A percentile compares a stretch with the other conserved stretches of the same genome.
These are phyloP conservation scores for Melanaphis sacchari DNA, from an alignment of 1,140 invertebrate genomes.

Conservation along the genomic window DNA sequence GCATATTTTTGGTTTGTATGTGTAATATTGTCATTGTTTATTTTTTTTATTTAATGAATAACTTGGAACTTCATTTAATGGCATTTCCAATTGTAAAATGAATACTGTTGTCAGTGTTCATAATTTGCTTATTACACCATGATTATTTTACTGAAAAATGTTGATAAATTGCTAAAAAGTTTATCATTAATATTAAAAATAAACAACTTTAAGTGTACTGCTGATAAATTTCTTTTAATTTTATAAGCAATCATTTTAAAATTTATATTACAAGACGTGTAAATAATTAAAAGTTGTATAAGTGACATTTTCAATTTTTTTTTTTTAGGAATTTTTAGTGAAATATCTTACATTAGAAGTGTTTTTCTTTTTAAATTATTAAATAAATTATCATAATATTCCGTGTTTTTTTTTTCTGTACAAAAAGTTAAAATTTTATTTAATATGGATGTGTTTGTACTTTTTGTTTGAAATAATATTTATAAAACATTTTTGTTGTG, in stretches of 20 bases:
- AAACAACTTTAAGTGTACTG: constrained; percentile 10
- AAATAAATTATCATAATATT: background rate
- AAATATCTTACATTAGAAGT: constrained; percentile 34
- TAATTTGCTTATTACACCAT: background rate
- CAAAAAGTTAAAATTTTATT: background rate
- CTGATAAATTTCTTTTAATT: constrained; percentile 37
- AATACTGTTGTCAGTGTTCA: background rate
- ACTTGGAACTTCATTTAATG: background rate
- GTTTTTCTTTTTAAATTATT: constrained; percentile 28
- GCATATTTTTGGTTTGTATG: constrained; percentile 8
- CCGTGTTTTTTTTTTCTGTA: constrained; percentile 6
- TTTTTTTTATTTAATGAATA: constrained; percentile 32
- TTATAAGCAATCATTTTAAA: constrained; percentile 9
- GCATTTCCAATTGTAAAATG: background rate
- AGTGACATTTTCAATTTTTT: background rate
- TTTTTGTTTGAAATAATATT: constrained; percentile 19
- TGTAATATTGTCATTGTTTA: background rate
- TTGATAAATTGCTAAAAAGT: background rate
- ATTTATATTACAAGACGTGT: background rate
- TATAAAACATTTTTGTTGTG: constrained; percentile 36
- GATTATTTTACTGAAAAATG: background rate
- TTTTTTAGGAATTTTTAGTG: constrained; percentile 14
- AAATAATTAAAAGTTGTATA: constrained; percentile 45
- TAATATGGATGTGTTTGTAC: background rate
- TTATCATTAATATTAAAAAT: background rate